Evolutionary conservation across 2,113 vertebrate species (phyloP).

Genomic region (Dissostichus mawsoni): DNA sequence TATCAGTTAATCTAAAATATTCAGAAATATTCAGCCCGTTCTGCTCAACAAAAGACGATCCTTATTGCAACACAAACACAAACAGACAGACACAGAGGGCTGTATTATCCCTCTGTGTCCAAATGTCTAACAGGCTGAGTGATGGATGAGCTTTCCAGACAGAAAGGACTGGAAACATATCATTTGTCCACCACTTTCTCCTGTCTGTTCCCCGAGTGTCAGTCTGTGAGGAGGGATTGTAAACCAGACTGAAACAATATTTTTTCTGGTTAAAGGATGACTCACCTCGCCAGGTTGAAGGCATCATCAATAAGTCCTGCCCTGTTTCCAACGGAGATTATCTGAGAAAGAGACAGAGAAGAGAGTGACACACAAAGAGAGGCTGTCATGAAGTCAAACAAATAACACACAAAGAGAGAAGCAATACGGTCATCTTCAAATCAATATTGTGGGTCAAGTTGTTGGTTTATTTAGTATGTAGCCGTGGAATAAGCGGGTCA

Average conservation of each 20-base stretch:
- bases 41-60: background rate
- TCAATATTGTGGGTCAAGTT: too few relatives aligned
- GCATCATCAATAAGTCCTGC: constrained; percentile 96
- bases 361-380: background rate
- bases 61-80: constrained; percentile 13
- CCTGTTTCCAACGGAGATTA: constrained; percentile 96
- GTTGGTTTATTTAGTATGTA: too few relatives aligned
- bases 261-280: background rate
- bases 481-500: too few relatives aligned
- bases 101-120: background rate
- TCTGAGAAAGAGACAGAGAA: constrained; percentile 72
- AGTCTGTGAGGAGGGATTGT: background rate
- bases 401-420: background rate
- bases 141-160: constrained; percentile 15
- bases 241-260: background rate
- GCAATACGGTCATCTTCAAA: background rate
- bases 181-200: background rate
- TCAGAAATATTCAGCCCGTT: background rate
- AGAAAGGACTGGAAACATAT: background rate
- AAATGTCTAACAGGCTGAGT: background rate
- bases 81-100: constrained; percentile 5
- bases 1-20: background rate
- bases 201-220: background rate
- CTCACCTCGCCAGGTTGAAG: constrained; percentile 97
- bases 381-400: background rate